Evolutionary conservation across 2,888 invertebrate species (phyloP), one percentile per base, ranked within the genome.

Genomic region (Cyclophora punctaria): DNA sequence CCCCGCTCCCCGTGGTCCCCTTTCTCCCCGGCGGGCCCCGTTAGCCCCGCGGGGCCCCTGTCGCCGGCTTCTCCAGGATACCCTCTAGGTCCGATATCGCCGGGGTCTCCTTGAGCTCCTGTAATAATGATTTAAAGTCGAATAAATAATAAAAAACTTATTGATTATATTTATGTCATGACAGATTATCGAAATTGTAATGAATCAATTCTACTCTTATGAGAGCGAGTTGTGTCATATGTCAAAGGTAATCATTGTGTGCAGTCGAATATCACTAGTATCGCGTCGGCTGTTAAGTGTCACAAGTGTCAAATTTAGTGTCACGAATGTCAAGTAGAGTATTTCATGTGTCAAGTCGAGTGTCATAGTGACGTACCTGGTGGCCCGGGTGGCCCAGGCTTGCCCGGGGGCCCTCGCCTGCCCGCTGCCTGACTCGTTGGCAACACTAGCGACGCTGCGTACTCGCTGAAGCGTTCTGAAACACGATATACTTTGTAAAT

Each of bases 1-100:
- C 91, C 94, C 60, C 92, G 82, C 20, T 94, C 94, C 0, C 96
- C 96, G 67, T 93, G 94, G 52, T 93, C 92, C 0, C 95, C 95
- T 57, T 91, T 89, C 60, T 92, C 92, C 1, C 95, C 94, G 4
- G 83, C 71, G 0, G 80, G 70, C 1, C 95, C 95, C 1, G 81
- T 77, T 5, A 80, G 77, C 2, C 95, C 95, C 0, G 92, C 91
- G 47, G 91, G 73, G 3, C 96, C 96, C 3, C 91, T 90, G 42
- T 90, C 84, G 0, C 96, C 96, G 3, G 92, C 88, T 56, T 91
- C 89, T 1, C 95, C 95, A 42, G 93, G 92, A 55, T 92, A 93
- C 7, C 95, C 96, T 64, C 90, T 87, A 44, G 71, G 74, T 6
- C 93, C 94, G 75, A 84, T 80, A n/a, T 90, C 87, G 54, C 95